Evolutionary conservation across 2,888 invertebrate species (phyloP).

Genomic region (Drosophila infuscata): DNA sequence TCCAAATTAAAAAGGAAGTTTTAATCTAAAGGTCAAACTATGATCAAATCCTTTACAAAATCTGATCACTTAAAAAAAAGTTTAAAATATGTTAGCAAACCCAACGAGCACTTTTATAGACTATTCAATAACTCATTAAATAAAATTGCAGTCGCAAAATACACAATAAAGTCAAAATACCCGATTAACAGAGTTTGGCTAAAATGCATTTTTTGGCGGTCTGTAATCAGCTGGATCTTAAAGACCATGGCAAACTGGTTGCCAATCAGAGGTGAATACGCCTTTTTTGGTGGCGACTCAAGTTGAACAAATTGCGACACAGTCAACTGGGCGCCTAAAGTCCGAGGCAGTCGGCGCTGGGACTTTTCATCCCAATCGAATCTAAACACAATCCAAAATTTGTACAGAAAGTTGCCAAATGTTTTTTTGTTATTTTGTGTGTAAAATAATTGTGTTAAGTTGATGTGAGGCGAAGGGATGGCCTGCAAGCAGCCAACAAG

Average conservation of each 20-base stretch:
- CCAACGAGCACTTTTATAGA: neutral
- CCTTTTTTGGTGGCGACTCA: neutral
- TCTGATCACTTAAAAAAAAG: neutral
- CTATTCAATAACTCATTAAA: neutral
- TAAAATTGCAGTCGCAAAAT: neutral
- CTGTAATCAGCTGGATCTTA: slow-evolving; percentile 8
- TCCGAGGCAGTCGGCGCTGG: neutral
- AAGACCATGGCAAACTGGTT: slow-evolving; percentile 4
- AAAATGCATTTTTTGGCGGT: slow-evolving; percentile 4
- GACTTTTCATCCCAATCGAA: neutral
- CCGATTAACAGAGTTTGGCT: neutral
- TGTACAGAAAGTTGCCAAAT: slow-evolving; percentile 25
- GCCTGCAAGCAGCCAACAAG: slow-evolving; percentile 46
- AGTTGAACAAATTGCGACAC: slow-evolving; percentile 4
- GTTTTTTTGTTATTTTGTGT: slow-evolving; percentile 24
- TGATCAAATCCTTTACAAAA: neutral
- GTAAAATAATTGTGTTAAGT: slow-evolving; percentile 30
- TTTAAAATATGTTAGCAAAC: neutral
- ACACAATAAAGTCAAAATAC: neutral
- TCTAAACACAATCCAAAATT: slow-evolving; percentile 17
- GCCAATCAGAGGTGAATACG: slow-evolving; percentile 6
- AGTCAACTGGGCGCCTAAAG: slow-evolving; percentile 14
- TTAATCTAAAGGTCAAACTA: neutral
- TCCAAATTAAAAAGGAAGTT: neutral
- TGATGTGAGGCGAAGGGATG: slow-evolving; percentile 46